Conservation (phyloP, 2,888 invertebrate genomes). For the Napeogenes inachia region DNA sequence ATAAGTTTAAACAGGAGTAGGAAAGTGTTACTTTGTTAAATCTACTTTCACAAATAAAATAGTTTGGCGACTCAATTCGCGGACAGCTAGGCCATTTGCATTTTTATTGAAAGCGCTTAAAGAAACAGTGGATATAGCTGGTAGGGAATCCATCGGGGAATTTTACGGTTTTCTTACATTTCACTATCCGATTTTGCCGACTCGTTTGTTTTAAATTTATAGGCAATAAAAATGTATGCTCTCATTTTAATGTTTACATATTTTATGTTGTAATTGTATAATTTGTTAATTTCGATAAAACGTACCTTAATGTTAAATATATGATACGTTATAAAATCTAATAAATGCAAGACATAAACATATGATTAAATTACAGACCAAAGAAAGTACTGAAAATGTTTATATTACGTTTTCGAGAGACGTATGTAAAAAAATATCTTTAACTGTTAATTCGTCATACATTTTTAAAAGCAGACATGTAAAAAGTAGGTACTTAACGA, state of each 20-base stretch:
- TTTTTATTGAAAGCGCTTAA: conserved; percentile 71
- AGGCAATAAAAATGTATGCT: conserved; percentile 1
- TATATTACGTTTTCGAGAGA: no score
- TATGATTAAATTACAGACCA: no score
- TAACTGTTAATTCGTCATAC: neutral
- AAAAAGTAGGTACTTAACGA: conserved; percentile 22
- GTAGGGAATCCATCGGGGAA: conserved; percentile 28
- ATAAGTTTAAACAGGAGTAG: conserved; percentile 6
- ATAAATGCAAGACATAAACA: no score
- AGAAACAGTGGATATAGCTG: conserved; percentile 55
- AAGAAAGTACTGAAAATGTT: no score
- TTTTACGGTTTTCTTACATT: conserved; percentile 31
- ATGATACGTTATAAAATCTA: no score
- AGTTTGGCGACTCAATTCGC: conserved; percentile 54
- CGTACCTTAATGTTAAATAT: no score
- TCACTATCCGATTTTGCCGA: conserved; percentile 18
- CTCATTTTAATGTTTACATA: neutral
- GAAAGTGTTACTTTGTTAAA: conserved; percentile 39
- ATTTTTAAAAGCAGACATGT: conserved; percentile 19
- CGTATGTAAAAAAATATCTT: no score
- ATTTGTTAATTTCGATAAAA: no score
- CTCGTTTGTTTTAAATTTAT: conserved; percentile 13
- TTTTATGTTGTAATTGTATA: neutral
- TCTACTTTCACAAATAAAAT: conserved; percentile 55
- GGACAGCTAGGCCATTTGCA: conserved; percentile 60